These are phyloP conservation scores for Apotomis turbidana DNA, from an alignment of 2,888 invertebrate species.

Conservation along the genomic window DNA sequence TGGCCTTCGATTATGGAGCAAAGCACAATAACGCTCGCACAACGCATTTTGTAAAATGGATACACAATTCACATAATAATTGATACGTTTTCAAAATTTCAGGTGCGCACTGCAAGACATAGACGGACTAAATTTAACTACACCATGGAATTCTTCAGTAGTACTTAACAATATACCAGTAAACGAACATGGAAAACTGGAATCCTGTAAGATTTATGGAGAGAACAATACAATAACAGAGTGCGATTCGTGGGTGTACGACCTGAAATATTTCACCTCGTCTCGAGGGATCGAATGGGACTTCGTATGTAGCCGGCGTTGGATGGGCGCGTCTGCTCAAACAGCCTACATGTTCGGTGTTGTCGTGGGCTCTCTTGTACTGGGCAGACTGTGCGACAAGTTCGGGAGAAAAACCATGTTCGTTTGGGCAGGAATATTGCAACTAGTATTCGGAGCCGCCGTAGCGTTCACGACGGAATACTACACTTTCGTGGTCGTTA, in stretches of 20 bases:
- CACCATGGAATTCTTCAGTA: slow-evolving; percentile 82
- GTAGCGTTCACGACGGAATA: slow-evolving; percentile 91
- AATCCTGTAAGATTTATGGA: slow-evolving; percentile 85
- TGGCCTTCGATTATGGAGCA: background rate
- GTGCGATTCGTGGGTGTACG: slow-evolving; percentile 87
- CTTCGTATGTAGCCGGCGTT: slow-evolving; percentile 90
- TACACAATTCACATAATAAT: background rate
- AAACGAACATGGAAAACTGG: slow-evolving; percentile 82
- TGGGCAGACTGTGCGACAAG: slow-evolving; percentile 91
- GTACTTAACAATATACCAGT: slow-evolving; percentile 84
- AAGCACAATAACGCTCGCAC: slow-evolving; percentile 25
- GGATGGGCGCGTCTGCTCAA: slow-evolving; percentile 93
- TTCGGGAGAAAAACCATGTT: slow-evolving; percentile 92
- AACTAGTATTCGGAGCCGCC: slow-evolving; percentile 87
- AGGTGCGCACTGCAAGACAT: slow-evolving; percentile 84
- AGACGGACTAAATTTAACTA: slow-evolving; percentile 78
- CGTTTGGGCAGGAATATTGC: slow-evolving; percentile 89
- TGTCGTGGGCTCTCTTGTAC: slow-evolving; percentile 89
- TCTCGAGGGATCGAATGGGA: slow-evolving; percentile 93
- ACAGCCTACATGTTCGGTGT: slow-evolving; percentile 93
- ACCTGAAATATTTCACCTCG: slow-evolving; percentile 88
- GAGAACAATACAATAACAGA: slow-evolving; percentile 64
- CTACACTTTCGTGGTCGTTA: slow-evolving; percentile 86
- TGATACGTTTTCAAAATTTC: slow-evolving; percentile 60
- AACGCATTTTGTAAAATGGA: background rate